Percentiles rank a stretch among this genome's conserved stretches.
Conservation (phyloP, 2,113 vertebrate species). For the Tylochromis polylepis region DNA sequence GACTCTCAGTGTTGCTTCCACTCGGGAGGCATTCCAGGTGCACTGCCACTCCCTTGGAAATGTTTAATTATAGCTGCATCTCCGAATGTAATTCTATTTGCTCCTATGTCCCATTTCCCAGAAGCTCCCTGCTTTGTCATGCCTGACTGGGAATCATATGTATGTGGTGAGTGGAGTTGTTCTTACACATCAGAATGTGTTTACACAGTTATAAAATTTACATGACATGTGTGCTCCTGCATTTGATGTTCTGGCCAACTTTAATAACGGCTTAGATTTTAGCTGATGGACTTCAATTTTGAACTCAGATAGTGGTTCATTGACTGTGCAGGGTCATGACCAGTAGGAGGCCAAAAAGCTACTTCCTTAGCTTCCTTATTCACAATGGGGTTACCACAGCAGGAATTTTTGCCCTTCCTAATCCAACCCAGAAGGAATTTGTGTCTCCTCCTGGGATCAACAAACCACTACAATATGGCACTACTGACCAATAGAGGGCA, state of each 20-base stretch:
- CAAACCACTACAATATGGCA: accelerated
- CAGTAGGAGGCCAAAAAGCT: background rate
- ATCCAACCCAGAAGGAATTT: background rate
- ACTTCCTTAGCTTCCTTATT: background rate
- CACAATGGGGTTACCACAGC: no score
- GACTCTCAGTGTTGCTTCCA: conserved; percentile 50
- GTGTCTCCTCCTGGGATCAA: background rate
- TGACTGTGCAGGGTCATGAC: background rate
- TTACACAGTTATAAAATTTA: background rate
- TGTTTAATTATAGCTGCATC: conserved; percentile 61
- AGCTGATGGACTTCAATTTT: background rate
- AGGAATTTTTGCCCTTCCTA: background rate
- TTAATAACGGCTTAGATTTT: background rate
- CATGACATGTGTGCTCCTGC: background rate
- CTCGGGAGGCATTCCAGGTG: conserved; percentile 70
- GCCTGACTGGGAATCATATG: background rate
- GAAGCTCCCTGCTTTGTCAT: conserved; percentile 40
- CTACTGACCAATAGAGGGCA: background rate
- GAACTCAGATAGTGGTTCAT: accelerated
- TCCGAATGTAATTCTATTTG: conserved; percentile 60
- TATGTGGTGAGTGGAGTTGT: background rate
- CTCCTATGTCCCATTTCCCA: conserved; percentile 55
- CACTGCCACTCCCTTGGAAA: conserved; percentile 50
- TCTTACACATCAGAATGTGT: background rate
- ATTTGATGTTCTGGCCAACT: background rate